Conservation (phyloP, 2,113 vertebrate species). For the Saccopteryx leptura region DNA sequence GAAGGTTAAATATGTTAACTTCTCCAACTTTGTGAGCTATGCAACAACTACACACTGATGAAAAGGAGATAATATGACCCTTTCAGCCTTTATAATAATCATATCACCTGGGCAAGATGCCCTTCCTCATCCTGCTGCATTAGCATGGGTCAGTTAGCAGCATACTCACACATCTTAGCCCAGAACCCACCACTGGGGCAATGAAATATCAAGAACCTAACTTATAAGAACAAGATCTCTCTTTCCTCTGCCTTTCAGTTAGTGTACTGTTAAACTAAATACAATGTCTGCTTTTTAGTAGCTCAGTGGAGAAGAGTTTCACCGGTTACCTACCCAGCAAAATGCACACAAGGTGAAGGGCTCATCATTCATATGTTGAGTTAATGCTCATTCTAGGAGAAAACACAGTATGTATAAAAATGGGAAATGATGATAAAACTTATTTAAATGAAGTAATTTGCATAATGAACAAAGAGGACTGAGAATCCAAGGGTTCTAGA, state of each 20-base stretch:
- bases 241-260: constrained; percentile 4
- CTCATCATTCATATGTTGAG: background rate
- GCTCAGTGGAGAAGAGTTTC: background rate
- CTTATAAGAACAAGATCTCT: constrained; percentile 46
- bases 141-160: background rate
- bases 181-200: background rate
- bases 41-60: background rate
- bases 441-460: background rate
- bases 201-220: background rate
- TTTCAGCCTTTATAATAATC: background rate
- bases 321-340: background rate
- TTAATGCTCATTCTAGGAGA: background rate
- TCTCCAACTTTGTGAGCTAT: background rate
- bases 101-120: background rate
- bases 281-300: background rate
- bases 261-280: constrained; percentile 4
- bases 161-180: background rate
- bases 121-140: background rate
- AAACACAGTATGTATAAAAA: accelerated
- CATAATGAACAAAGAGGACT: background rate
- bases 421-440: background rate
- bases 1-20: background rate
- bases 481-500: background rate
- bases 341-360: background rate
- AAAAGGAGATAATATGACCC: background rate